Evolutionary conservation across 1,140 invertebrate genomes (phyloP).

Genomic region (Aphelinus atriplicis): DNA sequence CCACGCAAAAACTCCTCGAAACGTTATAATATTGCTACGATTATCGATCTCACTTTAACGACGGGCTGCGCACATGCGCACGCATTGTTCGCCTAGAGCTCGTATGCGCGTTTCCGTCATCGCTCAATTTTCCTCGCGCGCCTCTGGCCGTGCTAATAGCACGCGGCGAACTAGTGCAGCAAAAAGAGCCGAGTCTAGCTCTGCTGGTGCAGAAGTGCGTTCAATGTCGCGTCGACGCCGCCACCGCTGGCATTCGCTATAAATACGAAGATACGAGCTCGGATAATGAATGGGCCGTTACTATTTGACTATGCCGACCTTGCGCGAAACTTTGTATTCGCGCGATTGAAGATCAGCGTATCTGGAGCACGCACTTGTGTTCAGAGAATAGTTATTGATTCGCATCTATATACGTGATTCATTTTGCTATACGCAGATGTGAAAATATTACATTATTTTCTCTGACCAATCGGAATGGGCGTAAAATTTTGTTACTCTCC

Average conservation of each 20-base stretch:
- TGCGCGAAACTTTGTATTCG: constrained; percentile 20
- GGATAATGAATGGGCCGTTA: constrained; percentile 27
- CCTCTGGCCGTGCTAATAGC: constrained; percentile 6
- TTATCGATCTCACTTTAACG: no score
- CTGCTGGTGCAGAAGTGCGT: constrained; percentile 10
- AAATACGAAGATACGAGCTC: constrained; percentile 31
- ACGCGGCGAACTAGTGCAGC: constrained; percentile 8
- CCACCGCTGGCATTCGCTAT: constrained; percentile 9
- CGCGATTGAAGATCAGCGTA: background rate
- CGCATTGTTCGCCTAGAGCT: background rate
- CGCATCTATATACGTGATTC: no score
- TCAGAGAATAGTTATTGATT: no score
- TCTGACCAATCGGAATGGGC: no score
- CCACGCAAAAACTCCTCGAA: no score
- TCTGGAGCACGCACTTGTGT: no score
- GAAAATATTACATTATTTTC: no score
- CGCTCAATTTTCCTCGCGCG: constrained; percentile 2
- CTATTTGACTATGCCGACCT: constrained; percentile 18
- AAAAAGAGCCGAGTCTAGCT: background rate
- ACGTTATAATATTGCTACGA: no score
- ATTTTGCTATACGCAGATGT: no score
- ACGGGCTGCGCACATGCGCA: background rate
- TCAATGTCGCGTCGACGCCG: constrained; percentile 33
- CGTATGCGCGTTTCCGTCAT: no score
- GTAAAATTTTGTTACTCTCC: no score